phyloP scores from a whole-genome alignment of 2,113 vertebrate species.

The Okapia johnstoni region DNA sequence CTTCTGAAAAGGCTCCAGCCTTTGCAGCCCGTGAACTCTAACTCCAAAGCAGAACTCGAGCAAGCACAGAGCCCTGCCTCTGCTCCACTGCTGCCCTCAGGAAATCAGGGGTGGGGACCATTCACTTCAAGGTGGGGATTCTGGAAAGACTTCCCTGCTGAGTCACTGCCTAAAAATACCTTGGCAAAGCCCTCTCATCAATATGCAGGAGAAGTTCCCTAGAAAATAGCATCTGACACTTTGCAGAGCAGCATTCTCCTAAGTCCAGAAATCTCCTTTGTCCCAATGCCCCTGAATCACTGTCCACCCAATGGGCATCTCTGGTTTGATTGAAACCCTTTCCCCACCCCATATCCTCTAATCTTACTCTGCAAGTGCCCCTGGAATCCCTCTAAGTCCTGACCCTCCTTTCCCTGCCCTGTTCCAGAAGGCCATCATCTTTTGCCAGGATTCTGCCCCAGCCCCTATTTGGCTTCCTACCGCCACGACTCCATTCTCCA shows the following conservation, averaged over 20 bases:
- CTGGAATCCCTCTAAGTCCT: neutral
- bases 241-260: neutral
- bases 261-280: neutral
- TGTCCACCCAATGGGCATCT: accelerated
- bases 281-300: neutral
- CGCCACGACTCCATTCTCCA: neutral
- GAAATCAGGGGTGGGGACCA: neutral
- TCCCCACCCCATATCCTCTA: neutral
- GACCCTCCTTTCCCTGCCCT: neutral
- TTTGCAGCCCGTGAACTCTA: neutral
- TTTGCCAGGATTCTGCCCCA: neutral
- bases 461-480: neutral
- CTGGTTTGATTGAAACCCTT: accelerated
- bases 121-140: neutral
- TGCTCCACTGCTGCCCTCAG: neutral
- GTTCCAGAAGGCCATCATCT: neutral
- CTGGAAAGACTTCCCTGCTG: neutral
- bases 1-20: neutral
- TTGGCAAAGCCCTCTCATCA: neutral
- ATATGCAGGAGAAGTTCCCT: neutral
- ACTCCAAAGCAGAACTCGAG: neutral
- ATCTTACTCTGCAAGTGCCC: neutral
- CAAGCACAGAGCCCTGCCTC: neutral
- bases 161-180: constrained; percentile 47
- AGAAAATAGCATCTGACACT: neutral